Conservation (phyloP, 2,113 vertebrate genomes). For the Petromus typicus region DNA sequence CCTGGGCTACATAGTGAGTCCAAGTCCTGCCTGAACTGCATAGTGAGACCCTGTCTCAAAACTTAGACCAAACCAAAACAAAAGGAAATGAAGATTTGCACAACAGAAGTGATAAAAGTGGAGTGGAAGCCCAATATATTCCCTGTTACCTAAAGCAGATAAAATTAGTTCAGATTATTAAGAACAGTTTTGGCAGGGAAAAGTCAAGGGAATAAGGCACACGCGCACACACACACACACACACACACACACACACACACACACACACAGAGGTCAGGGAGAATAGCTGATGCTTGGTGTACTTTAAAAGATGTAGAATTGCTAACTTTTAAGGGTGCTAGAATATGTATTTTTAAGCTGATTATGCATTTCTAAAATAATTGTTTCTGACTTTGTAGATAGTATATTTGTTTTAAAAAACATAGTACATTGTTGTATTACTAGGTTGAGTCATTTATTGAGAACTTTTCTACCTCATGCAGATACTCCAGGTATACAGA, state of each 20-base stretch:
- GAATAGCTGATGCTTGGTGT: background rate
- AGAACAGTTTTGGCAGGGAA: background rate
- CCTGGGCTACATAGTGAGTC: background rate
- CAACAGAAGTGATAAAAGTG: background rate
- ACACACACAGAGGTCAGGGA: background rate
- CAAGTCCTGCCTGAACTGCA: background rate
- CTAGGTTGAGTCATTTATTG: background rate
- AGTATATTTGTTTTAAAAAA: slow-evolving; percentile 21
- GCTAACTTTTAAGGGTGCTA: background rate
- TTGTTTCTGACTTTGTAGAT: slow-evolving; percentile 36
- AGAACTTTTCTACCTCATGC: slow-evolving; percentile 1
- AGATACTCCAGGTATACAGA: background rate
- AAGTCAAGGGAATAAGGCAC: background rate
- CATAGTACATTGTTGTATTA: background rate
- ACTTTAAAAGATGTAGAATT: background rate
- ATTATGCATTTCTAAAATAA: background rate
- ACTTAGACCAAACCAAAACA: background rate
- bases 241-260: background rate
- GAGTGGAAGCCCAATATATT: background rate
- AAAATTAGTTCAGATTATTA: slow-evolving; percentile 40
- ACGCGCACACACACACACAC: too few species aligned
- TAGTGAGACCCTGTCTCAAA: background rate
- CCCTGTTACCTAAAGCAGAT: background rate
- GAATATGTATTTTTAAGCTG: background rate
- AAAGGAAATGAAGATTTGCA: background rate